A percentile compares a stretch with the other conserved stretches of the same genome.
phyloP scores from a whole-genome alignment of 2,113 vertebrate species.

The Siphamia tubifer region DNA sequence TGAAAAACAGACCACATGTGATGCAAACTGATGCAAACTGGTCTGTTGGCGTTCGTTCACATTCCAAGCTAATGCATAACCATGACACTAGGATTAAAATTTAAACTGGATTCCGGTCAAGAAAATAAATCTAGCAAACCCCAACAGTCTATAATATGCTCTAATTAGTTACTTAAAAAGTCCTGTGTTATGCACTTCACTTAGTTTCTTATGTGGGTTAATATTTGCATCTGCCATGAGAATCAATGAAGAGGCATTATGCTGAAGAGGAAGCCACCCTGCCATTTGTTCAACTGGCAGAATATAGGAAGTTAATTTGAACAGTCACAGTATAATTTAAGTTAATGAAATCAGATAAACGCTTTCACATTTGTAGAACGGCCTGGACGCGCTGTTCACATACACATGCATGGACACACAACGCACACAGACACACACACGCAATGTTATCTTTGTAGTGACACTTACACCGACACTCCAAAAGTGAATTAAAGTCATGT shows the following conservation, averaged over 20 bases:
- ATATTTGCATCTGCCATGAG: not conserved
- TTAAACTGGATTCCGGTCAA: not conserved
- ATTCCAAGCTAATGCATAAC: not conserved
- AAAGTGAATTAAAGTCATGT: not conserved
- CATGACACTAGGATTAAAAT: not conserved
- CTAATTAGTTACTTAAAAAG: not conserved
- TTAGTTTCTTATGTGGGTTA: not conserved
- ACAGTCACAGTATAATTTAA: constrained; percentile 2
- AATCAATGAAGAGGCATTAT: not conserved
- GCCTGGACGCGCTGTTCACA: not conserved
- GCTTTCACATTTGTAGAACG: not conserved
- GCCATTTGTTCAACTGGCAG: not conserved
- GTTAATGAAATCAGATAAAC: constrained; percentile 22
- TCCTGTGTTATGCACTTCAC: not conserved
- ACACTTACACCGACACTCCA: not conserved
- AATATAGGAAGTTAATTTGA: not conserved
- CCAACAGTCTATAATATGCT: not conserved
- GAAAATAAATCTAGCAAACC: not conserved
- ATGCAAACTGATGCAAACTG: constrained; percentile 28
- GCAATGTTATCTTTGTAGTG: not conserved
- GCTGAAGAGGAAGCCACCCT: not conserved
- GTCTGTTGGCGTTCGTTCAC: not conserved
- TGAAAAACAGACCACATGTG: not conserved
- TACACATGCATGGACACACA: not conserved
- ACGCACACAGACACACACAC: not conserved